Percentiles rank a stretch among this genome's conserved stretches.
Conservation (phyloP, 2,888 invertebrate genomes). For the Elysia crispata region DNA sequence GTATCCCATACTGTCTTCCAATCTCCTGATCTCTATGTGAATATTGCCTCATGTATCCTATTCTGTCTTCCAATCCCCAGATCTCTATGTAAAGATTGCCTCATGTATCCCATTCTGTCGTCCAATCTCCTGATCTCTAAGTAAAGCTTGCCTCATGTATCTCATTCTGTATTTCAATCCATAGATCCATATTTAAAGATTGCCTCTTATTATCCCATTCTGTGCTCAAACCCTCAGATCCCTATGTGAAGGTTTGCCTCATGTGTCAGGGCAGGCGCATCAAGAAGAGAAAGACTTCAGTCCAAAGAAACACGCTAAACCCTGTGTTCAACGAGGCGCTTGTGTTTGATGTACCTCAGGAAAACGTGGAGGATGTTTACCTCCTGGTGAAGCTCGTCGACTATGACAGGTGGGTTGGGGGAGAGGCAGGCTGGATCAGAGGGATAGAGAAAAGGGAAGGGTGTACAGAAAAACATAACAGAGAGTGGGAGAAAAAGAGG, state of each 20-base stretch:
- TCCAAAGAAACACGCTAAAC: conserved; percentile 89
- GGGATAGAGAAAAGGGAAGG: too few relatives aligned
- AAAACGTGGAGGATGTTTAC: conserved; percentile 87
- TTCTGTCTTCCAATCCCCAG: conserved; percentile 77
- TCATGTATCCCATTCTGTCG: conserved; percentile 89
- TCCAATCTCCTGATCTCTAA: not conserved
- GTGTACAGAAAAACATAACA: too few relatives aligned
- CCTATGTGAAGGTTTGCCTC: conserved; percentile 94
- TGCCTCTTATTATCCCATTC: not conserved
- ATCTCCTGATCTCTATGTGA: not conserved
- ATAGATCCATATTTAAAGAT: conserved; percentile 96
- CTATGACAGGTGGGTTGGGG: conserved; percentile 86
- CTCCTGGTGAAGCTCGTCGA: conserved; percentile 91
- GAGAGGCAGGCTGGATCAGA: too few relatives aligned
- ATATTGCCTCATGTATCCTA: not conserved
- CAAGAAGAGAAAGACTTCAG: conserved; percentile 95
- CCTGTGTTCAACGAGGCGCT: conserved; percentile 96
- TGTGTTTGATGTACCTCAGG: conserved; percentile 92
- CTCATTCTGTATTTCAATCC: not conserved
- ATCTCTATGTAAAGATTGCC: conserved; percentile 94
- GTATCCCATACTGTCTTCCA: not conserved
- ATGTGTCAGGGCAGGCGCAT: conserved; percentile 92
- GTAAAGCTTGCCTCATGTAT: not conserved
- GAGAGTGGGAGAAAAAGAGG: too few relatives aligned
- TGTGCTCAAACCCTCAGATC: conserved; percentile 82